phyloP scores from a whole-genome alignment of 2,113 vertebrate species.

The Bolborhynchus lineola region DNA sequence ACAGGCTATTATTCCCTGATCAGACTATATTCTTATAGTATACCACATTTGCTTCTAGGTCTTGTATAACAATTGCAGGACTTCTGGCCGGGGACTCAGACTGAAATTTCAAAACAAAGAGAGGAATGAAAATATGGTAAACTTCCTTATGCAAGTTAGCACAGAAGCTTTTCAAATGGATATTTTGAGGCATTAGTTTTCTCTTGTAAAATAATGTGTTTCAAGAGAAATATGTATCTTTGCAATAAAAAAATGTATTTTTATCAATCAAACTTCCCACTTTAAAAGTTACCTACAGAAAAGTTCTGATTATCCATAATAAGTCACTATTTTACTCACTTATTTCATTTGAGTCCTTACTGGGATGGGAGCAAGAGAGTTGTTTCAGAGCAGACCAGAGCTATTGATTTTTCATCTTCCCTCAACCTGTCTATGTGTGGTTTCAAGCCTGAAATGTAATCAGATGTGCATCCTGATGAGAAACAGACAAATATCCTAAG shows the following conservation, averaged over 20 bases:
- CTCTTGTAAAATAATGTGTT: background rate
- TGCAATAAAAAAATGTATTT: background rate
- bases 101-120: background rate
- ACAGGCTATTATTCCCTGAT: background rate
- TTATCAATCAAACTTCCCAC: background rate
- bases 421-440: background rate
- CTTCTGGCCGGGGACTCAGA: background rate
- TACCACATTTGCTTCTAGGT: background rate
- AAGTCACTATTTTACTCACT: background rate
- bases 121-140: background rate
- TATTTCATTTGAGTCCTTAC: background rate
- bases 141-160: background rate
- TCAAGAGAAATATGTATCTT: background rate
- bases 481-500: background rate
- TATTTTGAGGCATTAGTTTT: background rate
- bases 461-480: background rate
- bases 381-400: background rate
- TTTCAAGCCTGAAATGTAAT: background rate
- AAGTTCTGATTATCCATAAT: background rate
- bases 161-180: background rate
- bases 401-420: background rate
- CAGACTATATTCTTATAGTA: background rate
- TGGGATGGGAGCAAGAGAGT: background rate
- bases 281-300: background rate
- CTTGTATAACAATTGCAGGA: background rate